Evolutionary conservation across 2,113 vertebrate species (phyloP).

Genomic region (Lanius ludovicianus): DNA sequence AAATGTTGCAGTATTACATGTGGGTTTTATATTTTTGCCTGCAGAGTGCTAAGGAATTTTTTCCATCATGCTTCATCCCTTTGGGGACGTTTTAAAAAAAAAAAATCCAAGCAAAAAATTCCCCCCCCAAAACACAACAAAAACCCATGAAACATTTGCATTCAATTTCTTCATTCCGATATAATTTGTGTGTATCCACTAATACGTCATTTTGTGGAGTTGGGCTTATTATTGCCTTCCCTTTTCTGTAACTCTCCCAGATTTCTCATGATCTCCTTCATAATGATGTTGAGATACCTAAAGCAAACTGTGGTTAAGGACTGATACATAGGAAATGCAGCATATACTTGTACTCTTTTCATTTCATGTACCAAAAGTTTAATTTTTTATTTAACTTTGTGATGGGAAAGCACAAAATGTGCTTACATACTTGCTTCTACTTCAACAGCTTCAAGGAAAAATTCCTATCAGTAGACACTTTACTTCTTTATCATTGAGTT

Average conservation of each 20-base stretch:
- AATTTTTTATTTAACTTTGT: neutral
- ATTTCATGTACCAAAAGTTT: neutral
- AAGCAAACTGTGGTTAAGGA: neutral
- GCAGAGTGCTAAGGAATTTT: slow-evolving; percentile 1
- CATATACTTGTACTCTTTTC: neutral
- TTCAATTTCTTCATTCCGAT: neutral
- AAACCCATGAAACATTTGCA: neutral
- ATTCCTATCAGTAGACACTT: neutral
- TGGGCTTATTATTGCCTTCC: neutral
- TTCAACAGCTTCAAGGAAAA: neutral
- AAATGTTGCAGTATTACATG: neutral
- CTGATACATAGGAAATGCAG: neutral
- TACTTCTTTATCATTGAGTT: neutral
- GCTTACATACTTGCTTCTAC: accelerated
- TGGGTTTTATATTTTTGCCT: slow-evolving; percentile 34
- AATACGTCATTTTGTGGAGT: neutral
- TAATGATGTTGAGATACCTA: neutral
- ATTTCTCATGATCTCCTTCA: neutral
- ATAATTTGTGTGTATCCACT: neutral
- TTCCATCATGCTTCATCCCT: neutral
- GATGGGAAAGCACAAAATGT: neutral
- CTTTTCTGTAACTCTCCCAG: neutral
- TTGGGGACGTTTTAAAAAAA: neutral
- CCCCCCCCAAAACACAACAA: neutral
- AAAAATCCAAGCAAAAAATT: neutral